Conservation (phyloP, 2,113 vertebrate genomes). For the Vanacampus margaritifer region DNA sequence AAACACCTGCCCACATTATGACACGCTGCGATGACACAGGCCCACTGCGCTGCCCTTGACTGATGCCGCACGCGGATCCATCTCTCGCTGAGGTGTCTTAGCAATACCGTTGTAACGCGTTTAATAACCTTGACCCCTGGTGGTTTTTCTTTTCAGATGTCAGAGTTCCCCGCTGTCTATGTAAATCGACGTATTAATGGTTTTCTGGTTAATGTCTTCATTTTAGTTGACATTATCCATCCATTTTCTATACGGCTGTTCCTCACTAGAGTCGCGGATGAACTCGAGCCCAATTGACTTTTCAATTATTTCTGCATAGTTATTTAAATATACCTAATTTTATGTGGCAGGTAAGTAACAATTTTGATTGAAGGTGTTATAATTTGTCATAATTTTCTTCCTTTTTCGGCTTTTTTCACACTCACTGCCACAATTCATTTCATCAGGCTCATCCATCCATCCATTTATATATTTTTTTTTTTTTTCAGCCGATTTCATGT, state of each 20-base stretch:
- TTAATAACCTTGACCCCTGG: slow-evolving; percentile 30
- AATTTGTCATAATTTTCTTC: too few relatives aligned
- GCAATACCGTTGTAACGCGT: slow-evolving; percentile 29
- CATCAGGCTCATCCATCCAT: too few relatives aligned
- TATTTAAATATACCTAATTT: too few relatives aligned
- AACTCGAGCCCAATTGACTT: not conserved
- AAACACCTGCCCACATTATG: slow-evolving; percentile 31
- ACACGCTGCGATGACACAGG: slow-evolving; percentile 18
- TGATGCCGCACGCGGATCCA: slow-evolving; percentile 25
- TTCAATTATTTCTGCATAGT: too few relatives aligned
- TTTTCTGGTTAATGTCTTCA: not conserved
- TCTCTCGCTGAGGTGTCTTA: slow-evolving; percentile 26
- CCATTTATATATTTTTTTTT: too few relatives aligned
- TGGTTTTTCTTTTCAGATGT: slow-evolving; percentile 8
- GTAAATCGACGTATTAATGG: not conserved
- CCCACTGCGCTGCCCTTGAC: slow-evolving; percentile 25
- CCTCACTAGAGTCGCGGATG: not conserved
- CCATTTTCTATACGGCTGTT: not conserved
- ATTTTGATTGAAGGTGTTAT: too few relatives aligned
- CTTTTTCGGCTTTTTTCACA: too few relatives aligned
- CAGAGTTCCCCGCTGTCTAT: not conserved
- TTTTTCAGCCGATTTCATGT: too few relatives aligned
- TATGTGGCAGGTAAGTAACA: too few relatives aligned
- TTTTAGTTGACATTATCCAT: not conserved
- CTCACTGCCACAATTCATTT: too few relatives aligned